Evolutionary conservation across 2,113 vertebrate genomes (phyloP).

Genomic region (Ceyx cyanopectus): DNA sequence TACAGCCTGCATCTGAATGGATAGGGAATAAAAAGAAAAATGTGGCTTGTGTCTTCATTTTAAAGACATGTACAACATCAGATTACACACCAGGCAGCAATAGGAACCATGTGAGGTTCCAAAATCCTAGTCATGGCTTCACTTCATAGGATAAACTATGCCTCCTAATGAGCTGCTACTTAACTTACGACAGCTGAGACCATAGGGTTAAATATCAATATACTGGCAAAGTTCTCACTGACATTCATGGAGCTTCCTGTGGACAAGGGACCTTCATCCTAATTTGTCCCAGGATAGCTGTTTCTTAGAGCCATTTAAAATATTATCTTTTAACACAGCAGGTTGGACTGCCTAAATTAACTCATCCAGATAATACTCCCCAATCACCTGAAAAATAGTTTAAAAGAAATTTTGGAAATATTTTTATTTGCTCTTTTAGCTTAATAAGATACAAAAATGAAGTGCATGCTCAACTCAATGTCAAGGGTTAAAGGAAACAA

Average conservation of each 20-base stretch:
- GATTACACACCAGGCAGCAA: not conserved
- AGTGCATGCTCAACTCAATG: not conserved
- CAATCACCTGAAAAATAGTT: constrained; percentile 1
- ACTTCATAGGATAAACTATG: not conserved
- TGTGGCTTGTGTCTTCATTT: not conserved
- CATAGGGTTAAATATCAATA: not conserved
- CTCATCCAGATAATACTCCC: not conserved
- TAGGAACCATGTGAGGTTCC: not conserved
- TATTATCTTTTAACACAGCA: not conserved
- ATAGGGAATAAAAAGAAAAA: constrained; percentile 1
- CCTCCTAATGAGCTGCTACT: not conserved
- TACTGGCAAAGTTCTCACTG: not conserved
- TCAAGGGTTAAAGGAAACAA: not conserved
- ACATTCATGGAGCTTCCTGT: not conserved
- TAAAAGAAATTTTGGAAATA: not conserved
- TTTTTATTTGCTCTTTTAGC: constrained; percentile 18
- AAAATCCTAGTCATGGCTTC: not conserved
- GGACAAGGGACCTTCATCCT: not conserved
- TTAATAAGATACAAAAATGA: not conserved
- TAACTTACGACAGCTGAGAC: not conserved
- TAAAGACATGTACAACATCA: not conserved
- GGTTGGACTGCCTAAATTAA: not conserved
- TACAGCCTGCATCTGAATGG: not conserved
- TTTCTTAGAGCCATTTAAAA: not conserved
- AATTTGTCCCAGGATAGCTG: not conserved